A percentile compares a stretch with the other conserved stretches of the same genome.
These are phyloP conservation scores for Vidua macroura DNA, from an alignment of 2,113 vertebrate species.

Conservation along the genomic window DNA sequence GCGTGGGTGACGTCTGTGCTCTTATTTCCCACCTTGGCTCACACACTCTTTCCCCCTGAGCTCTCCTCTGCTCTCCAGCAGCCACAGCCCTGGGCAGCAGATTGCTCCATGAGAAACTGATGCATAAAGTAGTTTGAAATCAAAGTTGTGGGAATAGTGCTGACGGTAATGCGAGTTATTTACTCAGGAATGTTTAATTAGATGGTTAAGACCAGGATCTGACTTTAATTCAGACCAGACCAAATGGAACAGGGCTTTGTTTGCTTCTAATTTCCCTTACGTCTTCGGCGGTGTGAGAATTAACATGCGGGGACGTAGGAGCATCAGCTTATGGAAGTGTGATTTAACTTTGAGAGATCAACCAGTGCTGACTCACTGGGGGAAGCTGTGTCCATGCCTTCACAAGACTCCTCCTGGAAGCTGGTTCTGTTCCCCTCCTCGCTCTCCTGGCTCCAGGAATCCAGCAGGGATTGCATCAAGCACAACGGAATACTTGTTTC, in stretches of 20 bases:
- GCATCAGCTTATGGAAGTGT: neutral
- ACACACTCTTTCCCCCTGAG: neutral
- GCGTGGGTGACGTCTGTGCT: neutral
- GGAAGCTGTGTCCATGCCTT: neutral
- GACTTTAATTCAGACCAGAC: neutral
- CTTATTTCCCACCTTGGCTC: neutral
- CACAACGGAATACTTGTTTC: neutral
- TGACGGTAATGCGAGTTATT: neutral
- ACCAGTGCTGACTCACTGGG: neutral
- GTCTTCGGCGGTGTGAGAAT: neutral
- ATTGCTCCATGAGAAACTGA: neutral
- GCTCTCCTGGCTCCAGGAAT: neutral
- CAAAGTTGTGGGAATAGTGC: neutral
- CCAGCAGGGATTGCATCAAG: neutral
- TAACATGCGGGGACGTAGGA: neutral
- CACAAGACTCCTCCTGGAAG: neutral
- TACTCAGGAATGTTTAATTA: neutral
- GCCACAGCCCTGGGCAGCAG: neutral
- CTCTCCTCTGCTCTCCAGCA: neutral
- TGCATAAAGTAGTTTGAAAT: neutral
- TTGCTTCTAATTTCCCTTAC: neutral
- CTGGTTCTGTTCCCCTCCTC: neutral
- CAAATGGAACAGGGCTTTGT: neutral
- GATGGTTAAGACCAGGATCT: neutral
- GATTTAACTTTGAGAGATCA: neutral